Evolutionary conservation across 2,888 invertebrate genomes (phyloP).

Genomic region (Drosophila antonietae): DNA sequence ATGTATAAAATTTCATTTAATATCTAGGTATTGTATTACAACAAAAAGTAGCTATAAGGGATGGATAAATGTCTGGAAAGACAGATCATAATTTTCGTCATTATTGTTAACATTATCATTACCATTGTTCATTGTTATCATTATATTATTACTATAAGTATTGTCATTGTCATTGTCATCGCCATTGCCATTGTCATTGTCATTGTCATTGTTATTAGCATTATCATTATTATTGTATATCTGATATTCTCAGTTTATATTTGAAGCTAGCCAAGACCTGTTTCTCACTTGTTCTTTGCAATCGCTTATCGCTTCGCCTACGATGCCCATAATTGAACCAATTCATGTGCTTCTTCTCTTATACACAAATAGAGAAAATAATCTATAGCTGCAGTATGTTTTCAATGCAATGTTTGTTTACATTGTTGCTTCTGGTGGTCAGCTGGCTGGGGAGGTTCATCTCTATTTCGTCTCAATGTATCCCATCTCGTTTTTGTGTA

Average conservation of each 20-base stretch:
- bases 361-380: not conserved
- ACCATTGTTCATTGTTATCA: not conserved
- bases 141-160: not conserved
- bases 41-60: not conserved
- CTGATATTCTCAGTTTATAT: not conserved
- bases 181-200: not conserved
- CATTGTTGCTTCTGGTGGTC: conserved; percentile 34
- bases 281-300: not conserved
- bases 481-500: conserved; percentile 14
- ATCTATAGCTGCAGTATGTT: conserved; percentile 11
- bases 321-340: not conserved
- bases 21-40: not conserved
- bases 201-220: not conserved
- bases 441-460: conserved; percentile 20
- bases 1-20: not conserved
- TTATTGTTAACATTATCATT: not conserved
- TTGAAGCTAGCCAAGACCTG: not conserved
- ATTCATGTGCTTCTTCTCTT: not conserved
- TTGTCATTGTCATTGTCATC: not conserved
- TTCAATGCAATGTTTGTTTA: conserved; percentile 20
- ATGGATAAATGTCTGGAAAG: not conserved
- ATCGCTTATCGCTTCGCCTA: not conserved
- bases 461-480: conserved; percentile 9
- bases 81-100: not conserved
- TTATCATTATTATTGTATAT: not conserved